Evolutionary conservation across 2,888 invertebrate genomes (phyloP).

Genomic region (Ophion obscuratus): DNA sequence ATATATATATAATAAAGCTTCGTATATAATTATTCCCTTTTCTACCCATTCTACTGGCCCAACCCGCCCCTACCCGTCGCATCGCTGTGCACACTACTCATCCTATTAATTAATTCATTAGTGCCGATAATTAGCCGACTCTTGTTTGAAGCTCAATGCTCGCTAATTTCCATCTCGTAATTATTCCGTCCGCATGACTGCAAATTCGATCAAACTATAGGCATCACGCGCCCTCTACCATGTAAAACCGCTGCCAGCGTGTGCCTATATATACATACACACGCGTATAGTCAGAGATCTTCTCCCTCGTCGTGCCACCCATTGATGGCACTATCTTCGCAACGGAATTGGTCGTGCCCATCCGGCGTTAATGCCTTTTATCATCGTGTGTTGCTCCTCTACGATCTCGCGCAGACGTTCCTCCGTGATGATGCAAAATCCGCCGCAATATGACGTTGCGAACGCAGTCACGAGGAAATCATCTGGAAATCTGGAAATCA

Average conservation of each 20-base stretch:
- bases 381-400: not conserved
- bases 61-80: not conserved
- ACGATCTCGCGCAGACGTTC: not conserved
- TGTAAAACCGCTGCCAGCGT: conserved; percentile 37
- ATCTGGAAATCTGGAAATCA: not conserved
- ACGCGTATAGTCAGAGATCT: not conserved
- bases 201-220: conserved; percentile 64
- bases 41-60: conserved; percentile 34
- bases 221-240: conserved; percentile 28
- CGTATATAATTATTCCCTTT: conserved; percentile 50
- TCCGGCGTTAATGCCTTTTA: conserved; percentile 8
- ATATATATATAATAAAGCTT: not conserved
- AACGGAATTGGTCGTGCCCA: not conserved
- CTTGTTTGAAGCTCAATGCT: conserved; percentile 73
- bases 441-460: conserved; percentile 1
- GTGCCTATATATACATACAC: conserved; percentile 9
- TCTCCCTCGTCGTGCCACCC: not conserved
- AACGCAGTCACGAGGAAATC: conserved; percentile 7
- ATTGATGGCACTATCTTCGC: conserved; percentile 20
- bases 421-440: conserved; percentile 26
- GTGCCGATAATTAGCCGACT: conserved; percentile 74
- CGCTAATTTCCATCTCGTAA: conserved; percentile 74
- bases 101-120: conserved; percentile 78
- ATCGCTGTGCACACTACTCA: conserved; percentile 43
- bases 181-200: conserved; percentile 75